Base-by-base conservation (phyloP, 2,797 vertebrate genomes). In the Ispidina picta region DNA sequence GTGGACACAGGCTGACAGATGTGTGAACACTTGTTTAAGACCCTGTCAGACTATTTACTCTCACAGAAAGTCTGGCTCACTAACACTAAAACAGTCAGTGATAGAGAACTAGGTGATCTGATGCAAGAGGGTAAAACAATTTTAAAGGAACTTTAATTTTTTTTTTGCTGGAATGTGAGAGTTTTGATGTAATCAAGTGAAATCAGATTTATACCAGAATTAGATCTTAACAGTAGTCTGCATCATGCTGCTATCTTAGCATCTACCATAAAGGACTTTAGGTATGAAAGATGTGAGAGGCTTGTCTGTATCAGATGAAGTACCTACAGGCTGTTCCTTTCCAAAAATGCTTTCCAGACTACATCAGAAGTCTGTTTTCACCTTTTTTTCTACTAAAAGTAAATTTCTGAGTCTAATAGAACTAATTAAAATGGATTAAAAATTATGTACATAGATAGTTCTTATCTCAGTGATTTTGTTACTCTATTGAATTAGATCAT, bases 341-440 rank as follows among this genome's bases (percentile, higher is more conserved):
- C 41, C 37, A 56, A 65, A 89, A 46, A 43, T 41, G 51, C 46
- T 88, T 86, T 49, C 85, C 18, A 60, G 33, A 75, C 29, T 73
- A 52, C 14, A 7, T 25, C 31, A 54, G 76, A 64, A 58, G 8
- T 14, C 9, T 39, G 14, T 90, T 46, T 93, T 71, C 15, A 56
- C 6, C 48, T 66, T 78, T 70, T 91, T 70, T 91, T 17, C 35
- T 80, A 66, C 65, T 37, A 58, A 43, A 88, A 86, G 54, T 21
- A 86, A 58, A 80, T 92, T 94, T 92, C 70, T 89, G 66, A 44
- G 18, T 68, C 83, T 88, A 82, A 71, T 76, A 83, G 37, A 15
- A 89, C 73, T 76, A 91, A 92, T 69, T 92, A 82, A 88, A 93
- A 81, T 44, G 9, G 37, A 16, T 39, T 56, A 80, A 80, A 25